These are phyloP conservation scores for Leptosomus discolor DNA, from an alignment of 2,113 vertebrate genomes.

Conservation along the genomic window DNA sequence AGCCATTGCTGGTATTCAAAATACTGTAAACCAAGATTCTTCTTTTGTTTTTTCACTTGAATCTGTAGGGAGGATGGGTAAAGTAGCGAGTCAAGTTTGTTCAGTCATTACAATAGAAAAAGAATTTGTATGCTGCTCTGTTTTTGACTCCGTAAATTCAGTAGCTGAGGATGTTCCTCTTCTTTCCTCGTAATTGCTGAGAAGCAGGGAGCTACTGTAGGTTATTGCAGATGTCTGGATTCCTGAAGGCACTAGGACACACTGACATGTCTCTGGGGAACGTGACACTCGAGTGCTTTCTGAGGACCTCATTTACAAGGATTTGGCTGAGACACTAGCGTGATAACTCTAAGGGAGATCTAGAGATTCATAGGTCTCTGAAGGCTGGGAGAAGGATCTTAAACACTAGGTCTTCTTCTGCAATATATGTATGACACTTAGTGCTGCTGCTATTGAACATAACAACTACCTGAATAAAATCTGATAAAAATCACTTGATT, in stretches of 20 bases:
- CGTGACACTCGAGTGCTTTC: not conserved
- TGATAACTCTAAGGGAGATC: not conserved
- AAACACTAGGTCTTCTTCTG: not conserved
- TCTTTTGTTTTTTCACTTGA: not conserved
- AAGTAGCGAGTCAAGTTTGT: not conserved
- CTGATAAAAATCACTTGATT: not conserved
- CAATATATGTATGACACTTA: not conserved
- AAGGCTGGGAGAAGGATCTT: not conserved
- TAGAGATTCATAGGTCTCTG: rapidly evolving
- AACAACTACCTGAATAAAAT: not conserved
- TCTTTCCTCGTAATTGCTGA: not conserved
- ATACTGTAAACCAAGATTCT: not conserved
- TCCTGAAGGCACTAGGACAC: not conserved
- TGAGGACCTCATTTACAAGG: not conserved
- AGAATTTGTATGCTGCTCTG: not conserved
- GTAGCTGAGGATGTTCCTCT: not conserved
- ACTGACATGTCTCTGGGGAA: not conserved
- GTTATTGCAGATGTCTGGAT: not conserved
- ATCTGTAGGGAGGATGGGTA: not conserved
- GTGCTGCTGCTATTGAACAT: not conserved
- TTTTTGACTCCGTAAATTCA: not conserved
- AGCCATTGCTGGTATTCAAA: not conserved
- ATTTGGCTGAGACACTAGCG: not conserved
- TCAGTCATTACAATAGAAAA: not conserved
- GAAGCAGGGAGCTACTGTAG: not conserved